phyloP scores from a whole-genome alignment of 1,140 invertebrate genomes.

The Bombus haemorrhoidalis region DNA sequence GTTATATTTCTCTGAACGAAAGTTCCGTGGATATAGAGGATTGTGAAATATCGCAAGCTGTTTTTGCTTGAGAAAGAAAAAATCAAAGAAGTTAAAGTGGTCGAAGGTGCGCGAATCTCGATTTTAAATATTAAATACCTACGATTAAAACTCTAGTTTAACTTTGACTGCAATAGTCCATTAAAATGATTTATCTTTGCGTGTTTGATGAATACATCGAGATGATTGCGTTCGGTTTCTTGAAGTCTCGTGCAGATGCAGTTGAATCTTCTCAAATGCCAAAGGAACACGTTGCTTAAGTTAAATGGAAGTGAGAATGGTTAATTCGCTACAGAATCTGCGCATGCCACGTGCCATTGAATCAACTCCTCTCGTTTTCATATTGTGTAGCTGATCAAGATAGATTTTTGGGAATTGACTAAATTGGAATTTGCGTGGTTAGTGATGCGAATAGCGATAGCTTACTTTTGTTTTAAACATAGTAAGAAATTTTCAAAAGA shows the following conservation, averaged over 20 bases:
- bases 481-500: background rate
- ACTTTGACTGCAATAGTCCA: background rate
- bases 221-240: background rate
- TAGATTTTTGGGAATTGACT: background rate
- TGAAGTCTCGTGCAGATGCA: background rate
- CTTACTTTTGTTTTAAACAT: too few species aligned
- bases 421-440: background rate
- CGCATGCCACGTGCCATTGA: background rate
- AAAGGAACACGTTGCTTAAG: slow-evolving; percentile 34
- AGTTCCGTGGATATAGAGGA: too few species aligned
- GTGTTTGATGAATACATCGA: slow-evolving; percentile 19
- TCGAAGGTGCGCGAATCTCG: too few species aligned
- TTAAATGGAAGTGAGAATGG: slow-evolving; percentile 16
- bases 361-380: slow-evolving; percentile 1
- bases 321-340: slow-evolving; percentile 6
- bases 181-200: background rate
- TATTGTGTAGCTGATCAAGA: background rate
- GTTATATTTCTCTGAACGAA: too few species aligned
- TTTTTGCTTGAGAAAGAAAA: background rate
- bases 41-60: too few species aligned
- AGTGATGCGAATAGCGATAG: background rate
- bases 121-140: background rate
- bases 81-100: background rate
- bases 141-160: background rate
- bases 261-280: background rate